Evolutionary conservation across 2,113 vertebrate species (phyloP).

Genomic region (Litocranius walleri): DNA sequence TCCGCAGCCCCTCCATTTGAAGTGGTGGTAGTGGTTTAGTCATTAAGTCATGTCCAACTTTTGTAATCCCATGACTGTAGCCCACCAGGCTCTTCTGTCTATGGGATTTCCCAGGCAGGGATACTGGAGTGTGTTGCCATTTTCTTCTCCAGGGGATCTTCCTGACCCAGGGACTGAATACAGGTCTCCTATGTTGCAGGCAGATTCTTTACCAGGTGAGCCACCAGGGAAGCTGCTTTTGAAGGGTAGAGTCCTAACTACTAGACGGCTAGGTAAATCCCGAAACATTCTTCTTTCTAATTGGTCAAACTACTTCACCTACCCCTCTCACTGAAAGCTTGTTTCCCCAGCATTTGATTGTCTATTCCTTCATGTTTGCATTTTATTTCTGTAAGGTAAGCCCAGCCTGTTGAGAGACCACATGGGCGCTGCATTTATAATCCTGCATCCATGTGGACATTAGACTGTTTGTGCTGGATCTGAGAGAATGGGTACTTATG

Average conservation of each 20-base stretch:
- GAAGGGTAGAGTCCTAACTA: neutral
- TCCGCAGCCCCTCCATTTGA: neutral
- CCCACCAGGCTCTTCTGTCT: neutral
- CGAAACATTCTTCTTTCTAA: neutral
- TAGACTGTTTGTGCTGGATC: accelerated
- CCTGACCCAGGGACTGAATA: neutral
- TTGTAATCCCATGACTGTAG: neutral
- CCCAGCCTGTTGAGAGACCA: neutral
- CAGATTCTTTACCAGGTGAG: neutral
- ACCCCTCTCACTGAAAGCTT: neutral
- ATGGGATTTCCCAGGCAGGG: neutral
- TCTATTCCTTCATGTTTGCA: neutral
- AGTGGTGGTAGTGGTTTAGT: neutral
- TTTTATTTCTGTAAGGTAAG: neutral
- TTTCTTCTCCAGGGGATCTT: neutral
- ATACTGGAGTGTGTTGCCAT: neutral
- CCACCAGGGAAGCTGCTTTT: neutral
- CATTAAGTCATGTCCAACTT: neutral
- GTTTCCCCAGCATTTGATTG: neutral
- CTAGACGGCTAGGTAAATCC: neutral
- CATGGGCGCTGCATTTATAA: neutral
- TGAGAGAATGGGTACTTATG: neutral
- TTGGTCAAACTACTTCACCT: neutral
- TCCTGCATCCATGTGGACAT: neutral
- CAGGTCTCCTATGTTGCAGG: neutral